Conservation (phyloP, 2,888 invertebrate species). For the Lithophane socia region DNA sequence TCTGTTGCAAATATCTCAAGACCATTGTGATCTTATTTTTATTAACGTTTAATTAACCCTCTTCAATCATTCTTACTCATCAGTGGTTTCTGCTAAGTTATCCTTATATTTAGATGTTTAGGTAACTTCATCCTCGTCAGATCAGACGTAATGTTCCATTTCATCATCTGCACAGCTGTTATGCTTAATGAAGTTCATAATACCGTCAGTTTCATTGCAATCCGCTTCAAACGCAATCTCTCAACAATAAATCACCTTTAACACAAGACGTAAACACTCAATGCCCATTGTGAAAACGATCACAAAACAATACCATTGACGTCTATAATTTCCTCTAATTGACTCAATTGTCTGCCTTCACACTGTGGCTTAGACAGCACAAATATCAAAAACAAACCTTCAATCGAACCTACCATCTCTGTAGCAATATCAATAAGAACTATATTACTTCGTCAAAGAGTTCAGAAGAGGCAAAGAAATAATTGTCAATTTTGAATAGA, state of each 20-base stretch:
- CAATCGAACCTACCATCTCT: not conserved
- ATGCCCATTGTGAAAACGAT: slow-evolving; percentile 44
- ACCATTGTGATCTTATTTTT: not conserved
- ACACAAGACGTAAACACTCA: slow-evolving; percentile 36
- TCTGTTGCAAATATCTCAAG: not conserved
- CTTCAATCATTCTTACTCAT: slow-evolving; percentile 27
- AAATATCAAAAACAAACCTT: not conserved
- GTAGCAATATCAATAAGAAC: not conserved
- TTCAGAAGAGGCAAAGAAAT: not conserved
- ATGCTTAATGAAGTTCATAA: slow-evolving; percentile 2
- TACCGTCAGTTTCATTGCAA: slow-evolving; percentile 11
- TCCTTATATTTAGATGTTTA: slow-evolving; percentile 16
- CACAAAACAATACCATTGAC: slow-evolving; percentile 64
- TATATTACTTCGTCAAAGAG: not conserved
- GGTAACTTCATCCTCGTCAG: not conserved
- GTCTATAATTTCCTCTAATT: slow-evolving; percentile 70
- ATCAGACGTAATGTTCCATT: not conserved
- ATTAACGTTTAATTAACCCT: not conserved
- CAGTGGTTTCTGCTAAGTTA: not conserved
- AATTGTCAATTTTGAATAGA: slow-evolving; percentile 41
- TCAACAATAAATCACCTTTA: slow-evolving; percentile 44
- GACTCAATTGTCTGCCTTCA: slow-evolving; percentile 65
- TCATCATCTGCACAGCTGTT: not conserved
- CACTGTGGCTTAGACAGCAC: slow-evolving; percentile 55
- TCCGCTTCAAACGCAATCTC: slow-evolving; percentile 7